Conservation (phyloP, 1,140 invertebrate species). For the Akabosia matsudoensis region DNA sequence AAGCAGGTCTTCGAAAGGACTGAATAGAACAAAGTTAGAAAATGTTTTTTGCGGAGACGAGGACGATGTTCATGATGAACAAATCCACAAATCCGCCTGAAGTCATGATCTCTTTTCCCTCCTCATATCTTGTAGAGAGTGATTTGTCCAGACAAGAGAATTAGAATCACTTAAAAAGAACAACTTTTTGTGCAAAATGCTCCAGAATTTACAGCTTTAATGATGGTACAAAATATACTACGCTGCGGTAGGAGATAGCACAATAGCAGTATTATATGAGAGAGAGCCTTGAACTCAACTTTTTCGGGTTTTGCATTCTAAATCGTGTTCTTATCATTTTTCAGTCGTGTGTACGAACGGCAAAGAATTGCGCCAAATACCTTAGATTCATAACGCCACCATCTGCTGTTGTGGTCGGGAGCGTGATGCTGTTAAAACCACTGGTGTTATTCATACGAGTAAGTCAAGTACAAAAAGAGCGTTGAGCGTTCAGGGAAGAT, state of each 20-base stretch:
- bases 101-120: neutral
- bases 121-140: neutral
- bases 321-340: neutral
- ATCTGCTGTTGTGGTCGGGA: neutral
- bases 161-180: slow-evolving; percentile 11
- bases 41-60: too few species aligned
- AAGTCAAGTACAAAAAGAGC: too few species aligned
- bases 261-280: too few species aligned
- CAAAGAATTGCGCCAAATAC: neutral
- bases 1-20: too few species aligned
- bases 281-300: neutral
- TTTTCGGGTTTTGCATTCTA: neutral
- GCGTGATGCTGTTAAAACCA: neutral
- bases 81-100: slow-evolving; percentile 20
- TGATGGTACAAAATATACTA: too few species aligned
- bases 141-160: slow-evolving; percentile 13
- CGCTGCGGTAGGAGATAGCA: too few species aligned
- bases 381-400: neutral
- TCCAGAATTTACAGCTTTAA: too few species aligned
- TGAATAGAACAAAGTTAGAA: neutral
- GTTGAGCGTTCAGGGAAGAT: too few species aligned
- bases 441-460: too few species aligned
- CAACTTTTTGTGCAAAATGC: too few species aligned
- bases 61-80: neutral
- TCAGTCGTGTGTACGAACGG: neutral